Conservation (phyloP, 2,113 vertebrate genomes). For the Procavia capensis region DNA sequence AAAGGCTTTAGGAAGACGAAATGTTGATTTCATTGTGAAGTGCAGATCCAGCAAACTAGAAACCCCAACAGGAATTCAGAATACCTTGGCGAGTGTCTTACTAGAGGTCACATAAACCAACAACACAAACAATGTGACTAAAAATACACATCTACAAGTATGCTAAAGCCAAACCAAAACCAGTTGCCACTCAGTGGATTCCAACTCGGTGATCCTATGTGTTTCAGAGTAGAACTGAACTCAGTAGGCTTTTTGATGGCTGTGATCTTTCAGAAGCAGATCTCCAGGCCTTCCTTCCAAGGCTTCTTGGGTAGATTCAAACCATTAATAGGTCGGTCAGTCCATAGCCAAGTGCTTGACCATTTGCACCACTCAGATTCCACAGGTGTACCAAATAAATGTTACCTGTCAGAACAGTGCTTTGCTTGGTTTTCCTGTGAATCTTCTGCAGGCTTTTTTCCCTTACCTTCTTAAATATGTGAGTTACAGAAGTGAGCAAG, state of each 20-base stretch:
- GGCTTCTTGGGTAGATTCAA: not conserved
- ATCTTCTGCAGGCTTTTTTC: not conserved
- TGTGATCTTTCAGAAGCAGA: not conserved
- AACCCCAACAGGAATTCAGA: not conserved
- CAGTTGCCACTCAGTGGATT: too few relatives aligned
- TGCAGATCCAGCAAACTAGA: not conserved
- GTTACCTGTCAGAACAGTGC: constrained; percentile 35
- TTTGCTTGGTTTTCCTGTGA: not conserved
- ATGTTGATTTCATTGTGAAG: not conserved
- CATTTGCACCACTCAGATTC: not conserved
- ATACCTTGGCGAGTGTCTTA: not conserved
- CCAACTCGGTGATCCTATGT: not conserved
- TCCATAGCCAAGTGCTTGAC: not conserved
- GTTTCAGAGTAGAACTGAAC: not conserved
- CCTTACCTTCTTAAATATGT: not conserved
- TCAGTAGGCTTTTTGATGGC: not conserved
- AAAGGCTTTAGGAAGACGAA: not conserved
- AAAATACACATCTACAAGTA: not conserved
- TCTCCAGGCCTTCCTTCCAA: not conserved
- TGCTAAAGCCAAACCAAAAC: not conserved
- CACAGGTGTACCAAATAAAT: not conserved
- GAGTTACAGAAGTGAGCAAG: constrained; percentile 48
- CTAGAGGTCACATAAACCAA: not conserved
- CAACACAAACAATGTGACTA: not conserved
- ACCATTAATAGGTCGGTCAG: not conserved